phyloP scores from a whole-genome alignment of 2,888 invertebrate species.

The Phyllotreta striolata region DNA sequence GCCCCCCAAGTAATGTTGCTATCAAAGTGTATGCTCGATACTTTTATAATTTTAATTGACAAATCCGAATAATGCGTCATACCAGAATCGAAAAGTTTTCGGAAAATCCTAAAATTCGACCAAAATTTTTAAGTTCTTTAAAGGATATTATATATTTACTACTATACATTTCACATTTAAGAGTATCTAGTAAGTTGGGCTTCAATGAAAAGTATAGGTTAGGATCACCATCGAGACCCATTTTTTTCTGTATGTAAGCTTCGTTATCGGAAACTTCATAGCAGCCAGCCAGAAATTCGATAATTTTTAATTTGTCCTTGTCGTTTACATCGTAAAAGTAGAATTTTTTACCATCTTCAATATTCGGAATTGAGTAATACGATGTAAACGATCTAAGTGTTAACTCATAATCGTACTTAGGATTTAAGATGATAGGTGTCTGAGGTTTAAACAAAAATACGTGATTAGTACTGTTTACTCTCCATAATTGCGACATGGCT shows the following conservation, averaged over 20 bases:
- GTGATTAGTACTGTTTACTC: constrained; percentile 9
- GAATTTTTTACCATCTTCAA: constrained; percentile 51
- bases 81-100: constrained; percentile 18
- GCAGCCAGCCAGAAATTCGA: constrained; percentile 49
- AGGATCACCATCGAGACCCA: not conserved
- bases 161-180: constrained; percentile 43
- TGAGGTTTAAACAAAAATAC: constrained; percentile 5
- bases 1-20: constrained; percentile 50
- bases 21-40: constrained; percentile 38
- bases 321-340: constrained; percentile 46
- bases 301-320: not conserved
- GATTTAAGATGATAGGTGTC: constrained; percentile 12
- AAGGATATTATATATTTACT: constrained; percentile 14
- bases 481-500: constrained; percentile 2
- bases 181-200: constrained; percentile 50
- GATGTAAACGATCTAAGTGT: constrained; percentile 10
- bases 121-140: not conserved
- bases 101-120: constrained; percentile 15
- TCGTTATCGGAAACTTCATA: constrained; percentile 52
- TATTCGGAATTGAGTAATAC: constrained; percentile 49
- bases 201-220: not conserved
- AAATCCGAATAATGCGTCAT: constrained; percentile 40
- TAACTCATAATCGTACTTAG: constrained; percentile 4
- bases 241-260: constrained; percentile 37
- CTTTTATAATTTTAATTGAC: constrained; percentile 41